Base-by-base conservation (phyloP, 2,888 invertebrate species). In the Lissocephala sabroskyi region DNA sequence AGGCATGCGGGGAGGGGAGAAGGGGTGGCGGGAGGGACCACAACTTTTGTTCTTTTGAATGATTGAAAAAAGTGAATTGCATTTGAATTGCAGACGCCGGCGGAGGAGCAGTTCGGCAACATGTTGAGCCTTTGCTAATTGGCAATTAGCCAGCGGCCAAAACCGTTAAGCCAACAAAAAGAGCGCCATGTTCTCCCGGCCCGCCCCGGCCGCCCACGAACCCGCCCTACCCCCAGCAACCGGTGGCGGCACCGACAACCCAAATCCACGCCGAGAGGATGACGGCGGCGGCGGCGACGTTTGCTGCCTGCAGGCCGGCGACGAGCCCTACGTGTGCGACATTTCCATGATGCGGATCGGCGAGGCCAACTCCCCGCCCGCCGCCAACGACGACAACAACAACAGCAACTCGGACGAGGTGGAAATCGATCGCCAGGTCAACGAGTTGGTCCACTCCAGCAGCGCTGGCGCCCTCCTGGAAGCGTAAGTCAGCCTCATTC, bases 401-500 rank as follows among this genome's bases (percentile, higher is more conserved):
- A 13, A 23, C 3, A 28, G 26, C 6, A 10, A 14, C 14, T 9
- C 16, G 11, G 40, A 39, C 29, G 82, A 78, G 36, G 52, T 81
- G 53, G 77, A 76, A 51, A 67, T 82, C 26, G 70, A 80, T 60
- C 67, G 63, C 1, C 67, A 70, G 7, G 67, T 83, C 17, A 74
- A 59, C 18, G 80, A 82, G 17, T 48, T 82, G 55, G 80, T 79
- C 43, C 62, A 66, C 26, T 68, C 64, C 2, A 65, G 75, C 13
- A 73, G 62, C 35, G 66, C 45, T 0, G 63, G 58, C 26, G 73
- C 67, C 1, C 44, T 70, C 4, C 65, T 78, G 30, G 78, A 77
- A 49, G 56, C 62, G 83, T 82, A 56, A 68, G 77, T 75, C 1
- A n/a, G n/a, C n/a, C n/a, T n/a, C n/a, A n/a, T n/a, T n/a, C n/a